These are phyloP conservation scores for Syrmaticus mikado DNA, from an alignment of 2,113 vertebrate genomes.

Conservation along the genomic window DNA sequence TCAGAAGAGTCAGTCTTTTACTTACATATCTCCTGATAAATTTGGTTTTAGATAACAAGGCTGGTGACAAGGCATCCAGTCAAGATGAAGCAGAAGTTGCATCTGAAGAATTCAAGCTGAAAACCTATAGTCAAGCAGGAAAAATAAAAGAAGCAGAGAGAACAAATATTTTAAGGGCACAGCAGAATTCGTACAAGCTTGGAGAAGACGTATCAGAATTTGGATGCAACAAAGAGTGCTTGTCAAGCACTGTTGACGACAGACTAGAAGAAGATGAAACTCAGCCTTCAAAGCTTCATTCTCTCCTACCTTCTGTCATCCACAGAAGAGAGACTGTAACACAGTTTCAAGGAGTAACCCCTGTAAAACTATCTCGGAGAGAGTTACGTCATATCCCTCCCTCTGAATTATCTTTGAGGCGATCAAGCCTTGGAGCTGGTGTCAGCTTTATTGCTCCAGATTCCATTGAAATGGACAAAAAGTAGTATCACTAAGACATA, in stretches of 20 bases:
- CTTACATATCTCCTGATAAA: constrained; percentile 3
- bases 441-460: constrained; percentile 72
- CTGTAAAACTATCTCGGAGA: constrained; percentile 79
- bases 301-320: background rate
- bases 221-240: background rate
- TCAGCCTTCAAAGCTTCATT: constrained; percentile 37
- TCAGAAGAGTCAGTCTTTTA: background rate
- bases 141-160: constrained; percentile 60
- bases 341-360: constrained; percentile 64
- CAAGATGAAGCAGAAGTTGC: constrained; percentile 37
- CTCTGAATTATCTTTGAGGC: constrained; percentile 72
- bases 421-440: constrained; percentile 65
- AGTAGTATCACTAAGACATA: constrained; percentile 70
- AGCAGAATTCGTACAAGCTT: constrained; percentile 14
- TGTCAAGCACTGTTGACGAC: constrained; percentile 15
- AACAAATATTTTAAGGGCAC: constrained; percentile 8
- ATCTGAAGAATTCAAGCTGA: constrained; percentile 70
- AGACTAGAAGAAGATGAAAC: constrained; percentile 24
- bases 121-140: constrained; percentile 26
- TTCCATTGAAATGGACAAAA: constrained; percentile 80
- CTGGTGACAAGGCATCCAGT: constrained; percentile 28
- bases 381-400: constrained; percentile 81
- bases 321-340: constrained; percentile 24
- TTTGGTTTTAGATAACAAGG: constrained; percentile 60
- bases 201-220: constrained; percentile 46